These are phyloP conservation scores for Daboia siamensis DNA, from an alignment of 2,113 vertebrate genomes.

Conservation along the genomic window DNA sequence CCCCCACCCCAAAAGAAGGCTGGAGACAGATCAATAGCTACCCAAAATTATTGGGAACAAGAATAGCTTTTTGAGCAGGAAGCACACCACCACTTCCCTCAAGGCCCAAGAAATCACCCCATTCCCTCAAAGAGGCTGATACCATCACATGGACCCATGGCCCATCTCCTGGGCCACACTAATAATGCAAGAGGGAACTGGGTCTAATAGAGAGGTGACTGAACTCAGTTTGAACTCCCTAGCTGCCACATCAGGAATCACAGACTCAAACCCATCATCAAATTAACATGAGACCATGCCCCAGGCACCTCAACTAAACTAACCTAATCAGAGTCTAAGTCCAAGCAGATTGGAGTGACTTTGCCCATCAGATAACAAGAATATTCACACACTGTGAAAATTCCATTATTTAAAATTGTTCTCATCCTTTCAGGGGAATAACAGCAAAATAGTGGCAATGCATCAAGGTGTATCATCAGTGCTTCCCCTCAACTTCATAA, in stretches of 20 bases:
- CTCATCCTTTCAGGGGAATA: neutral
- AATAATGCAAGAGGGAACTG: neutral
- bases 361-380: too few species aligned
- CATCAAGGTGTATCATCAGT: neutral
- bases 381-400: too few species aligned
- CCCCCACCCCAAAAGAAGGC: neutral
- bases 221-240: neutral
- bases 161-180: neutral
- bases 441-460: neutral
- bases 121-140: neutral
- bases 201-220: neutral
- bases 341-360: neutral
- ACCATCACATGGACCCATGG: neutral
- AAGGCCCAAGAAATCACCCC: neutral
- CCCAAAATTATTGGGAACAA: neutral
- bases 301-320: neutral
- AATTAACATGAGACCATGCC: neutral
- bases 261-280: neutral
- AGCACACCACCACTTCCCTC: neutral
- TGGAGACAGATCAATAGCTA: neutral
- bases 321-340: neutral
- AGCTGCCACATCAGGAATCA: neutral
- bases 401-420: neutral
- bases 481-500: neutral
- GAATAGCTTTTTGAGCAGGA: neutral